phyloP scores from a whole-genome alignment of 1,140 invertebrate species.

The Muscidifurax raptorellus region DNA sequence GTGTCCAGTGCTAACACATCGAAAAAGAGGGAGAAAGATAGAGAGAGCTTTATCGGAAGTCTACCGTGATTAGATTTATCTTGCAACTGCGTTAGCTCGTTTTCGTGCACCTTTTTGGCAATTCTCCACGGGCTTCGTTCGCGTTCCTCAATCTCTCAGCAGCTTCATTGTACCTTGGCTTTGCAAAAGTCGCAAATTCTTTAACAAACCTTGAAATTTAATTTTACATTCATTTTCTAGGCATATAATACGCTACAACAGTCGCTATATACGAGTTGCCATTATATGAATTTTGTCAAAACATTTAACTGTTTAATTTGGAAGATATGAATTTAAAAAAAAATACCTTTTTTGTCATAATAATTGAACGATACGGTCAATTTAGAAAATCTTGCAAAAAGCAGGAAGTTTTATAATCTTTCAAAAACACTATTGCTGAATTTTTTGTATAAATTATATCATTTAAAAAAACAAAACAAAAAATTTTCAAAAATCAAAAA shows the following conservation, averaged over 20 bases:
- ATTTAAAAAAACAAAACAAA: too few species aligned
- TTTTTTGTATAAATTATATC: too few species aligned
- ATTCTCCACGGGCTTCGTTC: slow-evolving; percentile 57
- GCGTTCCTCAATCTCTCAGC: neutral
- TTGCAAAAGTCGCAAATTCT: slow-evolving; percentile 61
- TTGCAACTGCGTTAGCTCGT: slow-evolving; percentile 55
- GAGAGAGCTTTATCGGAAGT: slow-evolving; percentile 57
- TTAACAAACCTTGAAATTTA: slow-evolving; percentile 61
- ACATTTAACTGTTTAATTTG: too few species aligned
- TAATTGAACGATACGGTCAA: too few species aligned
- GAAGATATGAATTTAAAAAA: too few species aligned
- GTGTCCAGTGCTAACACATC: slow-evolving; percentile 40
- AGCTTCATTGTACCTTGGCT: slow-evolving; percentile 31
- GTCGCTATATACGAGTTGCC: too few species aligned
- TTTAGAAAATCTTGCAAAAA: too few species aligned
- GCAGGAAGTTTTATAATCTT: too few species aligned
- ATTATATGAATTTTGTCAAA: too few species aligned
- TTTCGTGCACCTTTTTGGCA: slow-evolving; percentile 59
- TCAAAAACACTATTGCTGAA: too few species aligned
- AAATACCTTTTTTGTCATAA: too few species aligned
- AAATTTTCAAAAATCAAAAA: too few species aligned
- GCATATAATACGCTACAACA: neutral
- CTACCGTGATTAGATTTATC: slow-evolving; percentile 64
- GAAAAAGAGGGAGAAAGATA: neutral
- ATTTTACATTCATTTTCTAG: slow-evolving; percentile 59